Percentiles rank a stretch among this genome's conserved stretches.
These are phyloP conservation scores for Drosophila teissieri DNA, from an alignment of 1,140 invertebrate species.

Conservation along the genomic window DNA sequence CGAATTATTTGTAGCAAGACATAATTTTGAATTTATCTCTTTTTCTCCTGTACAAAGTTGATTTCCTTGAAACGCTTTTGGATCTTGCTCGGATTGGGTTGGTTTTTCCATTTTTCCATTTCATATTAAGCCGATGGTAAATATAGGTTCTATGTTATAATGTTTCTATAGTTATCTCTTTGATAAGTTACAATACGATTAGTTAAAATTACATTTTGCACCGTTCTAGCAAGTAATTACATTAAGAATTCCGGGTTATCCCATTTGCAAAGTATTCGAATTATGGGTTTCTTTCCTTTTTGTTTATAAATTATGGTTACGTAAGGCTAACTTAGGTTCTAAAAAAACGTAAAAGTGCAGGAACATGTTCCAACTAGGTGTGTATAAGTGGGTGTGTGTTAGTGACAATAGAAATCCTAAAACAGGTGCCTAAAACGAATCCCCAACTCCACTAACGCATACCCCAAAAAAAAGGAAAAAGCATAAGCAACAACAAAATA, in stretches of 20 bases:
- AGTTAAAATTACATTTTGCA: constrained; percentile 57
- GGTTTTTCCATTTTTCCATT: constrained; percentile 25
- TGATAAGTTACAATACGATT: constrained; percentile 45
- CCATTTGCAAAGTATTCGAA: constrained; percentile 41
- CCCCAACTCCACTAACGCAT: constrained; percentile 37
- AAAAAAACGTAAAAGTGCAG: constrained; percentile 65
- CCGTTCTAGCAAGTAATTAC: constrained; percentile 30
- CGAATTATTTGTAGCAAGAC: constrained; percentile 59
- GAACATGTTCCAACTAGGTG: constrained; percentile 70
- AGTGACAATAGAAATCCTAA: constrained; percentile 70
- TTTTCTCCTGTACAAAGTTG: constrained; percentile 37
- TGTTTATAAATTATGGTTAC: constrained; percentile 37
- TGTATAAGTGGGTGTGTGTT: constrained; percentile 52
- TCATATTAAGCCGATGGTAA: constrained; percentile 24
- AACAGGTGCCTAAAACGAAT: constrained; percentile 59
- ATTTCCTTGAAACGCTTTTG: constrained; percentile 74
- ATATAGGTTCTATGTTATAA: constrained; percentile 23
- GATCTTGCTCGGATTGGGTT: constrained; percentile 55
- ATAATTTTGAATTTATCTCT: constrained; percentile 70
- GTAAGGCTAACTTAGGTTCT: constrained; percentile 37
- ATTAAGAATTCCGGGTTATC: constrained; percentile 7
- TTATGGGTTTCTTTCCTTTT: not conserved
- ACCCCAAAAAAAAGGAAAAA: constrained; percentile 43
- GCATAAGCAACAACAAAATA: constrained; percentile 67
- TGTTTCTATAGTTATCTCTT: constrained; percentile 7